These are phyloP conservation scores for Mamestra configurata DNA, from an alignment of 1,140 invertebrate genomes.

Conservation along the genomic window DNA sequence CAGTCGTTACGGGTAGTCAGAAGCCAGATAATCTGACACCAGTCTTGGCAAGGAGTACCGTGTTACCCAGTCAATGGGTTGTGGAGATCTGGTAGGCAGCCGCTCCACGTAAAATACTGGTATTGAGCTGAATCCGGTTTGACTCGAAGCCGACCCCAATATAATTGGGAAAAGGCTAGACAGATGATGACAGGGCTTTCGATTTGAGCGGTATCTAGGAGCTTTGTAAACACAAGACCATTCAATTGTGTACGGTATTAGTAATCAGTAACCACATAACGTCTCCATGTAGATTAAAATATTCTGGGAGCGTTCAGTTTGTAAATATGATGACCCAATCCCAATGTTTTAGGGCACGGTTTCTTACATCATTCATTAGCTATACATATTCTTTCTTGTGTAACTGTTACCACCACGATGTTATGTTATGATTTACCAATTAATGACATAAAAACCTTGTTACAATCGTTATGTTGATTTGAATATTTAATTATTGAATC, in stretches of 20 bases:
- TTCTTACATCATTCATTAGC: constrained; percentile 27
- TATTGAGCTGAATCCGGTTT: too few species aligned
- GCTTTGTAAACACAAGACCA: neutral
- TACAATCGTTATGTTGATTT: constrained; percentile 8
- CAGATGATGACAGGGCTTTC: constrained; percentile 15
- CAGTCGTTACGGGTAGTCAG: too few species aligned
- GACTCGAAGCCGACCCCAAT: too few species aligned
- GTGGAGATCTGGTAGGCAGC: too few species aligned
- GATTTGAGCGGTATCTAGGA: neutral
- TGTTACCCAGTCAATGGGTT: too few species aligned
- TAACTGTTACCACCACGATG: neutral
- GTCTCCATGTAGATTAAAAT: constrained; percentile 32
- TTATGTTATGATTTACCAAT: constrained; percentile 12
- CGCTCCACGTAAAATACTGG: too few species aligned
- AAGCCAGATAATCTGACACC: too few species aligned
- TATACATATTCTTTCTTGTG: neutral
- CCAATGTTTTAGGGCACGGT: neutral
- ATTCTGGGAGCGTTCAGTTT: constrained; percentile 34
- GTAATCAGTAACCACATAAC: constrained; percentile 25
- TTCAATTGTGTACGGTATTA: neutral
- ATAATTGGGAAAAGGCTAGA: too few species aligned
- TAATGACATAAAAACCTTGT: constrained; percentile 15
- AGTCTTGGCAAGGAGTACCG: too few species aligned
- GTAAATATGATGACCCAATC: constrained; percentile 30
- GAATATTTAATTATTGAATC: constrained; percentile 24